Evolutionary conservation across 23 tunicate species (phyloP).

Genomic region (Halocynthia roretzi): DNA sequence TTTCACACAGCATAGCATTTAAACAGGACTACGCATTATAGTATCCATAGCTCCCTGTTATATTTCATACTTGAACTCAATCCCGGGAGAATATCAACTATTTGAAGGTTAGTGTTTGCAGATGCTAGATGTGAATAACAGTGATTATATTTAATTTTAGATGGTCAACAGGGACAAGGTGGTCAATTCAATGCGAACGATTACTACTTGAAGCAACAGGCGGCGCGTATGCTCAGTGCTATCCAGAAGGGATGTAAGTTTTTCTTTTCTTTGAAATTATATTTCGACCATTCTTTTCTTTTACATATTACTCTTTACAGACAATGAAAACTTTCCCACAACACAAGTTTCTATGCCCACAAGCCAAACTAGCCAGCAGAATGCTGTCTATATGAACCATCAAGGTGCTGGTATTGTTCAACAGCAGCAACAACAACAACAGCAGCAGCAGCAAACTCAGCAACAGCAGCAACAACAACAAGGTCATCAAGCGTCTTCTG

Average conservation of each 20-base stretch:
- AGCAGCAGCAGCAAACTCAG: constrained; percentile 49
- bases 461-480: constrained; percentile 42
- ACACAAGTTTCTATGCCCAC: constrained; percentile 60
- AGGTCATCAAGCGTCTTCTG: constrained; percentile 25
- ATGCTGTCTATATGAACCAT: constrained; percentile 69
- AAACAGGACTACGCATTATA: no score
- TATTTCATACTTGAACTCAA: no score
- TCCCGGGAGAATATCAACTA: no score
- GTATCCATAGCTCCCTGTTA: no score
- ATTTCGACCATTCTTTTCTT: no score
- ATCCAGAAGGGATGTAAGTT: constrained; percentile 91
- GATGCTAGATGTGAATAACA: neutral
- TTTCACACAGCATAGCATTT: no score
- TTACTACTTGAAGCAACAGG: constrained; percentile 87
- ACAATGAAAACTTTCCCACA: constrained; percentile 58
- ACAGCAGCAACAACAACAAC: constrained; percentile 39
- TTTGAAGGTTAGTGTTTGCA: neutral
- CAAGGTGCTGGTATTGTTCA: constrained; percentile 31
- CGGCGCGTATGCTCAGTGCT: constrained; percentile 90
- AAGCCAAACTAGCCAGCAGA: constrained; percentile 57
- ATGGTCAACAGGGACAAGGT: constrained; percentile 89
- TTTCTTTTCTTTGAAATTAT: neutral
- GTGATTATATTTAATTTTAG: constrained; percentile 21
- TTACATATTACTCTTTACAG: constrained; percentile 17
- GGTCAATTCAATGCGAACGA: constrained; percentile 73